These are phyloP conservation scores for Kobus ellipsiprymnus DNA, from an alignment of 2,113 vertebrate species.

Conservation along the genomic window DNA sequence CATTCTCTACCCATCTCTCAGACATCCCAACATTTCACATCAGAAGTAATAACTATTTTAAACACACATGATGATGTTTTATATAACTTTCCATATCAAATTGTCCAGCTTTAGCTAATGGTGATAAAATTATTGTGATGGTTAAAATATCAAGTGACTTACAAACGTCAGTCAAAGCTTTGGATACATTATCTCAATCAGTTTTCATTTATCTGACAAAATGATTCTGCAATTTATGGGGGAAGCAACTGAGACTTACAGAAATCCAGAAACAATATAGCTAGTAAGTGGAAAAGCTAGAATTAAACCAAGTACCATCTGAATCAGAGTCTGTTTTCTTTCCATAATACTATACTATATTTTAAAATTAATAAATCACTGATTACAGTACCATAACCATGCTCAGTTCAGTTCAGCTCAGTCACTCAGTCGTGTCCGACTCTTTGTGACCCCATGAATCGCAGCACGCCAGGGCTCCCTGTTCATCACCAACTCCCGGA, in stretches of 20 bases:
- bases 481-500: too few species aligned
- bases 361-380: background rate
- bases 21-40: background rate
- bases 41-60: background rate
- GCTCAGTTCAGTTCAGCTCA: too few species aligned
- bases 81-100: background rate
- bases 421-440: fast-evolving
- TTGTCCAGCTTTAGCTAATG: background rate
- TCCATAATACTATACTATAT: background rate
- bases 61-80: background rate
- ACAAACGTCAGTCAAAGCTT: background rate
- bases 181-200: background rate
- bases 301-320: background rate
- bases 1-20: background rate
- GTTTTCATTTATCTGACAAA: background rate
- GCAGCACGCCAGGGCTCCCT: too few species aligned
- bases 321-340: background rate
- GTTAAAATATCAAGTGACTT: background rate
- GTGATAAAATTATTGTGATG: background rate
- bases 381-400: background rate
- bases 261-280: background rate
- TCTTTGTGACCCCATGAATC: too few species aligned
- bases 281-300: background rate
- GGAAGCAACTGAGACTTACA: background rate
- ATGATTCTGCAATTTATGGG: background rate